Conservation (phyloP, 1,140 invertebrate species). For the Cepaea nemoralis region DNA sequence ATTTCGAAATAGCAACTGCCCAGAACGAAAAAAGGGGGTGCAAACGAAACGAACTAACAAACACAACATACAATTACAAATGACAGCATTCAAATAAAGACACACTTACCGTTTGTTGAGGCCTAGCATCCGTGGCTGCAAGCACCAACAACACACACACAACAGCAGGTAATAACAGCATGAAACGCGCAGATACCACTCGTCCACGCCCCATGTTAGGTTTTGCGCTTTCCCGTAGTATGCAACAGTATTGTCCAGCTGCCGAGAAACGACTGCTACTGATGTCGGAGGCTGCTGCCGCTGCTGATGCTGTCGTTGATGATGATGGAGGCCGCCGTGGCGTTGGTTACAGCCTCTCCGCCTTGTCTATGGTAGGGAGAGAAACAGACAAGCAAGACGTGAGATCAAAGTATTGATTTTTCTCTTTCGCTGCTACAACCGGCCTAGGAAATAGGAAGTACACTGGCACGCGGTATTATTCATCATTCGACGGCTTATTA, state of each 20-base stretch:
- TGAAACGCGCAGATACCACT: background rate
- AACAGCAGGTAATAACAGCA: background rate
- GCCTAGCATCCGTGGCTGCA: background rate
- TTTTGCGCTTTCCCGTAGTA: background rate
- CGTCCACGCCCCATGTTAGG: background rate
- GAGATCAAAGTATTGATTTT: constrained; percentile 16
- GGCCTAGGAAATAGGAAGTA: background rate
- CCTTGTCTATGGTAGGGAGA: background rate
- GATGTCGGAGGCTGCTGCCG: too few relatives aligned
- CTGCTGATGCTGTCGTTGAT: too few relatives aligned
- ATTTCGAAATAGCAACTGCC: too few relatives aligned
- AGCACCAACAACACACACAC: background rate
- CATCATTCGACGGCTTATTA: too few relatives aligned
- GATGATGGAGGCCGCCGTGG: background rate
- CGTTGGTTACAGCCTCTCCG: background rate
- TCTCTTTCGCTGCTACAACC: background rate
- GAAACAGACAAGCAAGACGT: background rate
- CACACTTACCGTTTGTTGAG: background rate
- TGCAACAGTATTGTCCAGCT: background rate
- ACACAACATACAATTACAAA: background rate
- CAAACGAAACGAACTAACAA: background rate
- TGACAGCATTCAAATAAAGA: background rate
- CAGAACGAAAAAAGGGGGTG: too few relatives aligned
- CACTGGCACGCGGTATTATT: background rate
- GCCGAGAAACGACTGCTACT: constrained; percentile 1